Conservation (phyloP, 2,113 vertebrate genomes). For the Oryzias javanicus region DNA sequence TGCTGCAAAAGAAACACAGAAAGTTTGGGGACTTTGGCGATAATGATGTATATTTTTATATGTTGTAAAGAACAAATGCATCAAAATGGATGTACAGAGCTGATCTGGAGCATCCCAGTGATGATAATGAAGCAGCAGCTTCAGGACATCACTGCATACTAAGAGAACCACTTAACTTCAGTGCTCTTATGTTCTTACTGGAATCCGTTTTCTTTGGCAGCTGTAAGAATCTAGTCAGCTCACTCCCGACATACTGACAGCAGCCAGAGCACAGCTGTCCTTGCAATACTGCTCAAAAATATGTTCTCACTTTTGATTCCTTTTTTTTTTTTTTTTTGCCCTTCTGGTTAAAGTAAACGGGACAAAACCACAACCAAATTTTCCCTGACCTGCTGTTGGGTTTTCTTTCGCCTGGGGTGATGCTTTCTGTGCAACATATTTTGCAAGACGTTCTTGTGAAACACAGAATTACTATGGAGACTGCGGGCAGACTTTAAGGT, state of each 20-base stretch:
- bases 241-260: conserved; percentile 6
- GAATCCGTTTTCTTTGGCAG: neutral
- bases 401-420: conserved; percentile 46
- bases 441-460: conserved; percentile 46
- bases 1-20: no score
- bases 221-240: conserved; percentile 1
- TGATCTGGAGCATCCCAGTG: neutral
- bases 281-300: conserved; percentile 19
- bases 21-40: no score
- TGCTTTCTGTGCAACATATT: conserved; percentile 35
- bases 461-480: conserved; percentile 21
- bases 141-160: neutral
- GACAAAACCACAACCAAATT: conserved; percentile 40
- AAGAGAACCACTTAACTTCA: neutral
- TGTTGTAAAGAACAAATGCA: no score
- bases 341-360: conserved; percentile 31
- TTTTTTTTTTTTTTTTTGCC: conserved; percentile 11
- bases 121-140: neutral
- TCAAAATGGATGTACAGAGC: neutral
- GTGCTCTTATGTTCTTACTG: neutral
- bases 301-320: conserved; percentile 12
- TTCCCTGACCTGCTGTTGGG: conserved; percentile 25
- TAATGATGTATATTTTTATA: no score
- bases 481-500: no score
- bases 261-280: conserved; percentile 23